Percentiles rank a stretch among this genome's conserved stretches.
Evolutionary conservation across 2,113 vertebrate species (phyloP).

Genomic region (Crotalus horridus): DNA sequence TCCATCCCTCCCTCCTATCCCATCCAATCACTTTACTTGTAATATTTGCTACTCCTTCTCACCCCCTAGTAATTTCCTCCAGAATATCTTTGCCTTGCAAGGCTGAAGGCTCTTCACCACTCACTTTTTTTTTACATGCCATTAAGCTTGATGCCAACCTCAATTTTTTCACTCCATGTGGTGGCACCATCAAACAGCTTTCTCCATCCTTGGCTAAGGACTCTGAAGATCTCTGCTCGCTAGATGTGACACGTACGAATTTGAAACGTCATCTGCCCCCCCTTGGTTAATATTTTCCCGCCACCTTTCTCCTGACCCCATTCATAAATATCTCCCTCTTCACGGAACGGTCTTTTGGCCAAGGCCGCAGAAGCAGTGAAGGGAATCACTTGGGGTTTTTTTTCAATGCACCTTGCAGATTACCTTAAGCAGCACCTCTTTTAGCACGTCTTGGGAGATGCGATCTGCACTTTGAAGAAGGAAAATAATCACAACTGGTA

Average conservation of each 20-base stretch:
- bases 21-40: too few relatives aligned
- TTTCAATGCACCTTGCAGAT: not conserved
- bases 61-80: not conserved
- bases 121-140: not conserved
- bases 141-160: not conserved
- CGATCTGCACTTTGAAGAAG: not conserved
- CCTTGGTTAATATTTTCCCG: not conserved
- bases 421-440: not conserved
- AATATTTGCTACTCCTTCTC: not conserved
- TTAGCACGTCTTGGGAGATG: not conserved
- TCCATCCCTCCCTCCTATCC: accelerated
- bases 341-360: not conserved
- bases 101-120: not conserved
- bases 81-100: not conserved
- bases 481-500: not conserved
- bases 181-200: conserved; percentile 11
- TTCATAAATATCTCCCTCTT: not conserved
- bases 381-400: accelerated
- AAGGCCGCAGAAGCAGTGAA: not conserved
- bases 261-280: not conserved
- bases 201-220: not conserved
- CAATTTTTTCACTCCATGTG: not conserved
- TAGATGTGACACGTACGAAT: not conserved
- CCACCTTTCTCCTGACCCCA: not conserved
- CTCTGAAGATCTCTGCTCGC: not conserved